Percentiles rank a stretch among this genome's conserved stretches.
Conservation (phyloP, 2,888 invertebrate genomes). For the Xestobium rufovillosum region DNA sequence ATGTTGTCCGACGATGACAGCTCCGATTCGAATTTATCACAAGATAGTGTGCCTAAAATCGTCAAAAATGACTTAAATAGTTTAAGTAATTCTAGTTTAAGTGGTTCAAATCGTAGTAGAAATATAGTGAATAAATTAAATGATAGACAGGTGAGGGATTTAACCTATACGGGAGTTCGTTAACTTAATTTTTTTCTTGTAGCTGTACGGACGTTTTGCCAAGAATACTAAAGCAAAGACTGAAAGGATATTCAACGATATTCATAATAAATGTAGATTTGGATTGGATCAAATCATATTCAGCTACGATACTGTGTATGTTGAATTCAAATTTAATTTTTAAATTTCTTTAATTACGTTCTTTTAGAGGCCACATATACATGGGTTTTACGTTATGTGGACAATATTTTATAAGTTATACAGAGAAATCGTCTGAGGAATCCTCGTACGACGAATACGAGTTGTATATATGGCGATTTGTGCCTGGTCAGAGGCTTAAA, state of each 20-base stretch:
- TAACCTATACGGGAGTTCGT: not conserved
- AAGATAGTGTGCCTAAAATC: conserved; percentile 30
- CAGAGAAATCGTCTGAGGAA: conserved; percentile 31
- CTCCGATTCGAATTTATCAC: conserved; percentile 31
- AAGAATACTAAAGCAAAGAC: conserved; percentile 39
- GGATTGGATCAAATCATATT: conserved; percentile 29
- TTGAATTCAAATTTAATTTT: not conserved
- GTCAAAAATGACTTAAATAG: conserved; percentile 30
- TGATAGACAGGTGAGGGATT: conserved; percentile 27
- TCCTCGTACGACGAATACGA: conserved; percentile 36
- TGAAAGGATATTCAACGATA: conserved; percentile 39
- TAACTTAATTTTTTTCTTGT: conserved; percentile 20
- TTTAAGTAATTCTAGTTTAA: too few species aligned
- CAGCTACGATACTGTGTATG: conserved; percentile 4
- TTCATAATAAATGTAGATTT: conserved; percentile 39
- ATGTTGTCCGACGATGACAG: conserved; percentile 30
- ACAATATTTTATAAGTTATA: conserved; percentile 85
- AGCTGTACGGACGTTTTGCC: conserved; percentile 40
- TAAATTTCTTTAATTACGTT: conserved; percentile 16
- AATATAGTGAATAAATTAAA: conserved; percentile 27
- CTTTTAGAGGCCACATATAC: conserved; percentile 76
- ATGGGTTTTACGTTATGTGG: conserved; percentile 95
- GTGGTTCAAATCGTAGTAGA: too few species aligned
- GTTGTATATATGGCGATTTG: conserved; percentile 40
- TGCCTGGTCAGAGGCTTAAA: conserved; percentile 37